These are phyloP conservation scores for Temnopleurus reevesii DNA, from an alignment of 53 echinoderm and acorn worm genomes.

Conservation along the genomic window DNA sequence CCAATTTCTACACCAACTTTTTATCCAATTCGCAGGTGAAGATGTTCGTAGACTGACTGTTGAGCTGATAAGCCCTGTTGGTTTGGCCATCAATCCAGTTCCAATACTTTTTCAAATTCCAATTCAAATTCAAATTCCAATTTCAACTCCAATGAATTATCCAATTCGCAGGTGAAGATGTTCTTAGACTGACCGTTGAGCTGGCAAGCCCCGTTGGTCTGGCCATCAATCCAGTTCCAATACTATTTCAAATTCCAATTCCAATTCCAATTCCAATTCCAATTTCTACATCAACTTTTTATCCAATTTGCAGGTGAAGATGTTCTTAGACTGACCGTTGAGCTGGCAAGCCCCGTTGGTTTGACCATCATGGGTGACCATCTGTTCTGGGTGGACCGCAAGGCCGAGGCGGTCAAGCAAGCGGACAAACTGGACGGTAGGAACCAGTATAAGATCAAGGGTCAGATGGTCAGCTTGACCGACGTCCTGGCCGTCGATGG, in stretches of 20 bases:
- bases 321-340: conserved; percentile 52
- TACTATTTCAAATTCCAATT: background rate
- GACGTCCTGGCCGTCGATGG: conserved; percentile 73
- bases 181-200: conserved; percentile 55
- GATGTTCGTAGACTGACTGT: conserved; percentile 43
- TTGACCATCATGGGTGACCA: conserved; percentile 66
- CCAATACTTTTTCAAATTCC: background rate
- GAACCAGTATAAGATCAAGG: conserved; percentile 59
- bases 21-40: background rate
- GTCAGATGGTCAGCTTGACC: conserved; percentile 58
- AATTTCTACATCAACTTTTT: background rate
- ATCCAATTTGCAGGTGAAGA: conserved; percentile 58
- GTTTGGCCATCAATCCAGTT: conserved; percentile 57
- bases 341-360: conserved; percentile 59
- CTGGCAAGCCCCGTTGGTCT: conserved; percentile 61
- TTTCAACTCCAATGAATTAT: background rate
- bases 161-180: conserved; percentile 58
- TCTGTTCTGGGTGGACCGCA: conserved; percentile 89
- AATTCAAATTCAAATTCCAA: background rate
- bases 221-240: conserved; percentile 43
- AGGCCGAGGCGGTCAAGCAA: conserved; percentile 66
- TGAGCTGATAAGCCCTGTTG: conserved; percentile 43
- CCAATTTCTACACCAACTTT: background rate
- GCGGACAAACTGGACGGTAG: conserved; percentile 65
- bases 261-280: background rate